phyloP scores from a whole-genome alignment of 2,888 invertebrate genomes.

The Morpho helenor region DNA sequence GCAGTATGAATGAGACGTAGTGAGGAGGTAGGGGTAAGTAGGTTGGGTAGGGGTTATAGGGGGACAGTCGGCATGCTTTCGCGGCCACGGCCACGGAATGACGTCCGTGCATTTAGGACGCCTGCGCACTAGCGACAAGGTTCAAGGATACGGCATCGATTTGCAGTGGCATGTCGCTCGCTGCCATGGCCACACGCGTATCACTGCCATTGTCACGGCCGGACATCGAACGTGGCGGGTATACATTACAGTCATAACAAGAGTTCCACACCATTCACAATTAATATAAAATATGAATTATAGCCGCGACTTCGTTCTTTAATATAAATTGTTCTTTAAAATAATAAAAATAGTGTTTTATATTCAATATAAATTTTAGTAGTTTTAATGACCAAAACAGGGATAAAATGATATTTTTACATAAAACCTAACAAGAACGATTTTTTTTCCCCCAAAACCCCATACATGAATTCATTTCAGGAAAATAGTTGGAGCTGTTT shows the following conservation, averaged over 20 bases:
- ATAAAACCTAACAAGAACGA: no score
- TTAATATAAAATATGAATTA: no score
- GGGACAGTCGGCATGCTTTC: conserved; percentile 47
- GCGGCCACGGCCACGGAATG: conserved; percentile 69
- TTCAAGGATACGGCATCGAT: conserved; percentile 73
- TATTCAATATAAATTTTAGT: no score
- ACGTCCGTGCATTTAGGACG: conserved; percentile 60
- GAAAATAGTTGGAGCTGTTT: no score
- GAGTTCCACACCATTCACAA: neutral
- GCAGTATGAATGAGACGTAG: conserved; percentile 47
- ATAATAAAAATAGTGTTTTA: no score
- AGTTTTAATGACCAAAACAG: no score
- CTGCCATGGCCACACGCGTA: conserved; percentile 60
- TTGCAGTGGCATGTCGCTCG: conserved; percentile 46
- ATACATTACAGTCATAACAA: conserved; percentile 11
- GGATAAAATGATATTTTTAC: no score
- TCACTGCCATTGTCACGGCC: conserved; percentile 56
- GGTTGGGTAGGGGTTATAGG: conserved; percentile 22
- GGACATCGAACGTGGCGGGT: conserved; percentile 20
- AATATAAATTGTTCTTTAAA: no score
- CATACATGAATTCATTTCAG: no score
- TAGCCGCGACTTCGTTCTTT: no score
- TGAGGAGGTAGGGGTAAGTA: conserved; percentile 1
- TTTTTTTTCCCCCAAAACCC: no score
- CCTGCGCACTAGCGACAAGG: conserved; percentile 52